These are phyloP conservation scores for Ashinkailepas kermadecensis DNA, from an alignment of 2,888 invertebrate species.

Conservation along the genomic window DNA sequence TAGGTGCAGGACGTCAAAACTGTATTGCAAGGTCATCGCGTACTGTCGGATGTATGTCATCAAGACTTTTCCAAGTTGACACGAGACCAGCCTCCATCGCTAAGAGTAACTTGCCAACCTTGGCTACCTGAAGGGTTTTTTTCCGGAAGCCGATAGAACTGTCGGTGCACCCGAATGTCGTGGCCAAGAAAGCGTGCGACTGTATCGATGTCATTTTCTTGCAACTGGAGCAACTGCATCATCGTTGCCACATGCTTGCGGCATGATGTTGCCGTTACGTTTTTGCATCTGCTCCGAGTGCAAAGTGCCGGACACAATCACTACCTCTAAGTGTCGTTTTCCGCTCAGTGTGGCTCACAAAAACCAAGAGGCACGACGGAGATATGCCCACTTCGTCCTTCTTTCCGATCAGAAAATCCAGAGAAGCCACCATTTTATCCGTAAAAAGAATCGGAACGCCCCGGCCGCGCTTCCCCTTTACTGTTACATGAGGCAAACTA, in stretches of 20 bases:
- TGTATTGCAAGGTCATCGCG: neutral
- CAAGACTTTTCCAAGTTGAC: neutral
- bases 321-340: neutral
- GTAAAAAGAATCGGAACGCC: too few relatives aligned
- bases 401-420: too few relatives aligned
- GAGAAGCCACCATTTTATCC: too few relatives aligned
- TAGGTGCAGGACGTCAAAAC: too few relatives aligned
- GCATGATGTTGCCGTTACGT: neutral
- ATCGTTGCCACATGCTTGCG: neutral
- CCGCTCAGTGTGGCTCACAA: neutral
- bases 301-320: neutral
- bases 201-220: neutral
- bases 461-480: too few relatives aligned
- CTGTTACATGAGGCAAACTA: too few relatives aligned
- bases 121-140: neutral
- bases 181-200: neutral
- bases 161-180: neutral
- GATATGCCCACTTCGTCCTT: neutral
- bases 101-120: neutral
- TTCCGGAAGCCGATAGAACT: slow-evolving; percentile 7
- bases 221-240: neutral
- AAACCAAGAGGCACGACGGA: neutral
- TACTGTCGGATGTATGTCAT: neutral
- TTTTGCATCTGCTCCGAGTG: neutral
- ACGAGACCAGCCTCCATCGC: neutral